Conservation (phyloP, 2,888 invertebrate species). For the Drosophila pseudotalamancana region DNA sequence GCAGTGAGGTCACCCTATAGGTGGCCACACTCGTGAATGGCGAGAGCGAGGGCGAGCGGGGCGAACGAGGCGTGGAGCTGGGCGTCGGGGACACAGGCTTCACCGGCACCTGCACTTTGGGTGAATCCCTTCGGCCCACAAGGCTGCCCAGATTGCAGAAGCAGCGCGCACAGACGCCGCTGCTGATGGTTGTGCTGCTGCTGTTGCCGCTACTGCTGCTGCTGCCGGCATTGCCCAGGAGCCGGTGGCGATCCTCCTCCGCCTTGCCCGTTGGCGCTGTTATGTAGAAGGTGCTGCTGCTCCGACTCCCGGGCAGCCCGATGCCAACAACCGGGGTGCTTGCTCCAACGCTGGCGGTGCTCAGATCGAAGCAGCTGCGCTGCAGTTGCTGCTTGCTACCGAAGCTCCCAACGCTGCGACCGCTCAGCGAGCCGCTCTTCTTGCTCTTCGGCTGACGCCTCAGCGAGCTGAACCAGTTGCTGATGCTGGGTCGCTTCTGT, state of each 20-base stretch:
- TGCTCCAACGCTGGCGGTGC: slow-evolving; percentile 8
- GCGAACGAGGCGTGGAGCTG: slow-evolving; percentile 38
- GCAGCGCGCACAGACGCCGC: slow-evolving; percentile 81
- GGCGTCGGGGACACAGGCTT: not conserved
- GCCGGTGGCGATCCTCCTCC: slow-evolving; percentile 59
- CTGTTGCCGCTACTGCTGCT: slow-evolving; percentile 25
- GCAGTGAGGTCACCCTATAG: slow-evolving; percentile 45
- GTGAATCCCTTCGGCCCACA: slow-evolving; percentile 7
- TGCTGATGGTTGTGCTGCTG: slow-evolving; percentile 61
- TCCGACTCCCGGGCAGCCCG: slow-evolving; percentile 35
- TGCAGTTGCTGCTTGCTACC: slow-evolving; percentile 81
- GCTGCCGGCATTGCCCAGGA: slow-evolving; percentile 44
- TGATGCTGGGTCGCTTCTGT: slow-evolving; percentile 89
- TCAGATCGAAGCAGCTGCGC: slow-evolving; percentile 84
- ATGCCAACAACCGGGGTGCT: not conserved
- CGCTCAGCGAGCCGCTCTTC: slow-evolving; percentile 64
- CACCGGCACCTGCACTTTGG: not conserved
- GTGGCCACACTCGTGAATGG: slow-evolving; percentile 65
- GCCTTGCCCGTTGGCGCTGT: slow-evolving; percentile 19
- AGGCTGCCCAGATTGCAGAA: slow-evolving; percentile 72
- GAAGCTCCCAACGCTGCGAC: slow-evolving; percentile 66
- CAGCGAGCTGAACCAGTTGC: slow-evolving; percentile 93
- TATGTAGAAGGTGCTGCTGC: slow-evolving; percentile 82
- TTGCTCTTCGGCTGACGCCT: slow-evolving; percentile 86
- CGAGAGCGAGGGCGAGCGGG: slow-evolving; percentile 67